Conservation (phyloP, 1,140 invertebrate species). For the Calephelis virginiensis region DNA sequence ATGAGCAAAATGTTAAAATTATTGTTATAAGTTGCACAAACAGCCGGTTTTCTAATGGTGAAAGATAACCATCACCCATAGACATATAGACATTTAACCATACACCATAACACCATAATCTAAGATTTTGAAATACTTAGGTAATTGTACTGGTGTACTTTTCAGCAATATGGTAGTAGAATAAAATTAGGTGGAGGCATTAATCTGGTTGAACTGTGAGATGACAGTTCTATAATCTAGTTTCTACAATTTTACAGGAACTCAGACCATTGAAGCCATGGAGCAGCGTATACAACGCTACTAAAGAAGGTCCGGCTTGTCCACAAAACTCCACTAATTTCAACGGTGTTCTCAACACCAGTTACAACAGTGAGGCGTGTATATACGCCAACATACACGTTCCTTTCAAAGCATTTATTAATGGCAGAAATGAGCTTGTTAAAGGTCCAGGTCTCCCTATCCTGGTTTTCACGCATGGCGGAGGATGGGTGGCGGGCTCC, state of each 20-base stretch:
- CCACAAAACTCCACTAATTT: conserved; percentile 65
- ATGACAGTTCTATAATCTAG: no score
- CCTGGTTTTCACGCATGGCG: conserved; percentile 86
- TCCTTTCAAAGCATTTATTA: conserved; percentile 37
- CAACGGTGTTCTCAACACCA: conserved; percentile 41
- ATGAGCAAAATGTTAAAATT: no score
- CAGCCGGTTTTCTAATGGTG: no score
- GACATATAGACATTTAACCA: no score
- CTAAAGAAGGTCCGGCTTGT: conserved; percentile 75
- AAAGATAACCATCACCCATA: no score
- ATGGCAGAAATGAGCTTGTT: conserved; percentile 14
- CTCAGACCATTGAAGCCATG: conserved; percentile 79
- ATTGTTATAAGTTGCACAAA: no score
- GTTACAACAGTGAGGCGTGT: conserved; percentile 50
- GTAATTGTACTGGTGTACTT: no score
- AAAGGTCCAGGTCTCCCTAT: conserved; percentile 77
- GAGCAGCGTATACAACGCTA: conserved; percentile 78
- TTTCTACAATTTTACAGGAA: conserved; percentile 64
- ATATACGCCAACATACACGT: conserved; percentile 61
- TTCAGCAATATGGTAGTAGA: no score
- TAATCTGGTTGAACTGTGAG: no score
- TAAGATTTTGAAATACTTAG: no score
- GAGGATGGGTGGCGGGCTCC: conserved; percentile 82
- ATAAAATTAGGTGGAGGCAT: no score
- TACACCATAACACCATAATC: no score